These are phyloP conservation scores for Varroa destructor DNA, from an alignment of 1,140 invertebrate genomes.

Conservation along the genomic window DNA sequence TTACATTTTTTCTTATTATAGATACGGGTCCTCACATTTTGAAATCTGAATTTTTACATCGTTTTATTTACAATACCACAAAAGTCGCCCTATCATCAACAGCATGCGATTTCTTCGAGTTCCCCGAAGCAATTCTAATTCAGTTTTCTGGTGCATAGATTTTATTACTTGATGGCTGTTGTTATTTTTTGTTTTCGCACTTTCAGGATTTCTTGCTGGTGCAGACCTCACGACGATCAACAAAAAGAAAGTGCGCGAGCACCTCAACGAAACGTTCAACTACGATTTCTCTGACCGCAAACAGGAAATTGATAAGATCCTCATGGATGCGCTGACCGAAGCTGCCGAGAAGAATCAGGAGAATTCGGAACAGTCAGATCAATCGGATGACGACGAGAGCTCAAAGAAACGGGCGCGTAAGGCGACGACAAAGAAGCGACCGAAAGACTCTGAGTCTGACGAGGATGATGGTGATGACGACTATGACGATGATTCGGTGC, in stretches of 20 bases:
- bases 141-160: too few relatives aligned
- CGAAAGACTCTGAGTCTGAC: background rate
- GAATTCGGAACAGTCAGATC: constrained; percentile 4
- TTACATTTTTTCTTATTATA: too few relatives aligned
- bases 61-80: too few relatives aligned
- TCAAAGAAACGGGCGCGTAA: constrained; percentile 28
- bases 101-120: too few relatives aligned
- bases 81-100: too few relatives aligned
- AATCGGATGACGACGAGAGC: constrained; percentile 30
- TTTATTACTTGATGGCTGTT: too few relatives aligned
- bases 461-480: background rate
- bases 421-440: constrained; percentile 1
- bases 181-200: too few relatives aligned
- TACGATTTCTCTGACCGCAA: constrained; percentile 37
- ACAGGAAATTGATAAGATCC: constrained; percentile 33
- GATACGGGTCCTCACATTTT: too few relatives aligned
- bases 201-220: constrained; percentile 39
- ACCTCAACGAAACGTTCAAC: constrained; percentile 37
- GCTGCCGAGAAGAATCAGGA: constrained; percentile 25
- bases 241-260: constrained; percentile 38
- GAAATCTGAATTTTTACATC: too few relatives aligned
- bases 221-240: constrained; percentile 38
- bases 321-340: constrained; percentile 31
- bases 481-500: constrained; percentile 18
- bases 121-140: too few relatives aligned